Base-by-base conservation (phyloP, 1,140 invertebrate species). In the Phymorhynchus buccinoides region DNA sequence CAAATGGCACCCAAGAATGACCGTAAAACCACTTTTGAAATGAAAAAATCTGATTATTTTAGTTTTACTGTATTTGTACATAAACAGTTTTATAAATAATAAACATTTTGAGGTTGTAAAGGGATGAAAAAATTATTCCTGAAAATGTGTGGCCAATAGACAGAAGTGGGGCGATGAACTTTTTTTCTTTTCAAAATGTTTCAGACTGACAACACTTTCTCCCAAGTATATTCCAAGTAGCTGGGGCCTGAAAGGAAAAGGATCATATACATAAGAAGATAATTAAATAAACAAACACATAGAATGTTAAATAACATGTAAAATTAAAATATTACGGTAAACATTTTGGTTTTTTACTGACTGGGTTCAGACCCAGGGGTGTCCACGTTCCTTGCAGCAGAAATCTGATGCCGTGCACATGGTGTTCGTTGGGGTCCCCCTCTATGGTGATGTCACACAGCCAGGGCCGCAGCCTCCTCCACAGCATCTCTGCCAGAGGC, bases 311-410 rank as follows among this genome's bases (percentile, higher is more conserved):
- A 83, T 3, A 4, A 16, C n/a, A n/a, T n/a, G 44, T 22, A 1
- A n/a, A 66, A 30, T 77, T 48, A 9, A 41, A 32, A 52, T 6
- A 35, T 39, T n/a, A 44, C 27, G 68, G 30, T 56, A 30, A 77
- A 79, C 48, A 30, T 71, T 68, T 68, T 83, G 42, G 9, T 44
- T 30, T 44, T 66, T 22, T 18, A 84, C 83, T 71, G 84, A 89
- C 89, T 77, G 84, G 79, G 52, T 90, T 89, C 9, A 89, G 42
- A 18, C 86, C 87, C 35, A 39, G 0, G 22, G 87, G 88, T 48
- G 84, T 52, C 89, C 88, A 90, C 80, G 84, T 86, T 6, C 88
- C 89, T 56, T 88, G 85, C 35, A 89, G 71, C 18, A 88, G 62
- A 79, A 83, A 87, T 32, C 75, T 85, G 27, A 89, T 80, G 66